Conservation (phyloP, 2,113 vertebrate species). For the Xiphophorus hellerii region DNA sequence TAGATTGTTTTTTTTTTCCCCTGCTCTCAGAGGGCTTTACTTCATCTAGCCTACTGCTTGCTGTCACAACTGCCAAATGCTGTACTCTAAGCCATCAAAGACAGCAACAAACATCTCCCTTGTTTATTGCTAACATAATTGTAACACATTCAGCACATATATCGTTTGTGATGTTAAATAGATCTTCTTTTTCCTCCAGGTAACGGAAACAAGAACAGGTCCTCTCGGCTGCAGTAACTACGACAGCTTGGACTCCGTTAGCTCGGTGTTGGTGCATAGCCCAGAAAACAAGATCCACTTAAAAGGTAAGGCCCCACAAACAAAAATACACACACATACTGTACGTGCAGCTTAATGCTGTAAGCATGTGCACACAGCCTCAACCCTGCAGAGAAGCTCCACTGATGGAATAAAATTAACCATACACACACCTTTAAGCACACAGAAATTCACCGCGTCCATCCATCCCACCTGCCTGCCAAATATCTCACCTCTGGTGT, state of each 20-base stretch:
- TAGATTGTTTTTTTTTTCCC: conserved; percentile 7
- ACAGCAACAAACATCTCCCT: conserved; percentile 66
- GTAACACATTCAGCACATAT: conserved; percentile 10
- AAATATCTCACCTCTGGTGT: conserved; percentile 49
- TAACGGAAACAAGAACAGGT: conserved; percentile 96
- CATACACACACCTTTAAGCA: conserved; percentile 1
- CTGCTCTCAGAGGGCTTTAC: conserved; percentile 40
- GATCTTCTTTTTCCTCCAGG: conserved; percentile 76
- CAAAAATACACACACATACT: conserved; percentile 16
- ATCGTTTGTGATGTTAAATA: conserved; percentile 6
- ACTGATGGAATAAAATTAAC: conserved; percentile 15
- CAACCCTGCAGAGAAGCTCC: conserved; percentile 28
- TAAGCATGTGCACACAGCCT: background rate
- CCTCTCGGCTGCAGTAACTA: conserved; percentile 99
- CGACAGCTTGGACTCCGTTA: conserved; percentile 98
- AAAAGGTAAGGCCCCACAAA: conserved; percentile 83
- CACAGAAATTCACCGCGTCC: conserved; percentile 21
- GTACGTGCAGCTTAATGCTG: background rate
- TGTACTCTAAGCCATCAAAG: conserved; percentile 27
- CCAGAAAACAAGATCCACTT: conserved; percentile 98
- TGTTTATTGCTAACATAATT: conserved; percentile 56
- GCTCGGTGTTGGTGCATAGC: conserved; percentile 97
- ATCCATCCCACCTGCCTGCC: conserved; percentile 33
- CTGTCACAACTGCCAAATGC: conserved; percentile 32
- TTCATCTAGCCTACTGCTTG: conserved; percentile 4